Percentiles rank a stretch among this genome's conserved stretches.
Evolutionary conservation across 2,888 invertebrate genomes (phyloP).

Genomic region (Leptinotarsa tumamoca): DNA sequence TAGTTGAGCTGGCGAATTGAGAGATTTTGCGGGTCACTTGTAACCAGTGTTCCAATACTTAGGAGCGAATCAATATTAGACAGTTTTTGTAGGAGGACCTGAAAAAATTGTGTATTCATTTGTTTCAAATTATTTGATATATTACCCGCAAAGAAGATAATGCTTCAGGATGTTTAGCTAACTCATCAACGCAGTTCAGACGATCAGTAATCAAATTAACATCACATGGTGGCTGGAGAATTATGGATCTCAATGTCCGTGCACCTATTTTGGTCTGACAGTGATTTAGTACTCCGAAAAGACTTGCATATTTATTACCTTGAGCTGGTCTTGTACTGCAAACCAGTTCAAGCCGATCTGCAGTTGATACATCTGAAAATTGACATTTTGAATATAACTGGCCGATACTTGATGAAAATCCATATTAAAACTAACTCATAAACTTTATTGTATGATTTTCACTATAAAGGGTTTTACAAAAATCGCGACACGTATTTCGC

Average conservation of each 20-base stretch:
- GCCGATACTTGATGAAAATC: too few relatives aligned
- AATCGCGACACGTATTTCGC: too few relatives aligned
- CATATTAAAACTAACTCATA: too few relatives aligned
- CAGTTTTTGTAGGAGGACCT: conserved; percentile 76
- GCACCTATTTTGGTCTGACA: conserved; percentile 82
- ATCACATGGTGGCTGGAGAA: conserved; percentile 83
- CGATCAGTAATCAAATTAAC: conserved; percentile 75
- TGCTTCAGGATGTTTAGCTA: conserved; percentile 76
- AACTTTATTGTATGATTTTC: too few relatives aligned
- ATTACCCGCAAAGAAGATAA: conserved; percentile 70
- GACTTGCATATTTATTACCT: conserved; percentile 66
- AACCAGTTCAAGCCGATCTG: conserved; percentile 81
- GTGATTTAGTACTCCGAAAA: conserved; percentile 76
- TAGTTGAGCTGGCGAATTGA: conserved; percentile 85
- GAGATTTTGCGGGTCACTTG: conserved; percentile 65
- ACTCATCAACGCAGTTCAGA: conserved; percentile 81
- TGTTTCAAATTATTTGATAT: not conserved
- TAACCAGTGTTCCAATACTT: conserved; percentile 70
- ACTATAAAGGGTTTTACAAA: too few relatives aligned
- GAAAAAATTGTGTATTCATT: conserved; percentile 44
- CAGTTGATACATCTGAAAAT: conserved; percentile 82
- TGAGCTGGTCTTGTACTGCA: conserved; percentile 67
- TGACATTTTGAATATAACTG: too few relatives aligned
- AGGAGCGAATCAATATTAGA: conserved; percentile 85
- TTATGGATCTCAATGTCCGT: conserved; percentile 81